These are phyloP conservation scores for Harlomillsia oculata DNA, from an alignment of 1,140 invertebrate species.

Conservation along the genomic window DNA sequence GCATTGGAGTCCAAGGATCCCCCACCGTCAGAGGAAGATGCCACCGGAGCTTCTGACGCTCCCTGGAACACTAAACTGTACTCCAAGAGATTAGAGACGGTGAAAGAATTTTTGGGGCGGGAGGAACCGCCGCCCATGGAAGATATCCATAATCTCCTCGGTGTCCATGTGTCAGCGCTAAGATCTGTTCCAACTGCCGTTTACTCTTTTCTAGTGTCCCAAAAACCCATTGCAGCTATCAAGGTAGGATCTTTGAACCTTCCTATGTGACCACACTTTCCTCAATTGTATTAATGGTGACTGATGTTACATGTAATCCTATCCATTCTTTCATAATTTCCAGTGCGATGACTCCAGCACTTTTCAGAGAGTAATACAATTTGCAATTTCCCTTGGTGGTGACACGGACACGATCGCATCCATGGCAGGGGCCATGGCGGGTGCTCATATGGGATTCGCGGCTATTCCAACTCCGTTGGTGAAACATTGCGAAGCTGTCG, in stretches of 20 bases:
- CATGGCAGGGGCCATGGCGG: conserved; percentile 57
- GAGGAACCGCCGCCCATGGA: conserved; percentile 40
- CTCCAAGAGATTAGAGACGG: conserved; percentile 43
- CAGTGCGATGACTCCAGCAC: conserved; percentile 47
- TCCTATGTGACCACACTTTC: no score
- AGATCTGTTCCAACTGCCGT: conserved; percentile 67
- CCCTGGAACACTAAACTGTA: conserved; percentile 40
- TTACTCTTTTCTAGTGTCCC: conserved; percentile 58
- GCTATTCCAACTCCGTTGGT: conserved; percentile 49
- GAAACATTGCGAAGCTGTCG: conserved; percentile 53
- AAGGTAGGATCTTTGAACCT: conserved; percentile 44
- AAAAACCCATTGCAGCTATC: conserved; percentile 48
- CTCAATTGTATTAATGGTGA: no score
- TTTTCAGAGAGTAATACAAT: conserved; percentile 56
- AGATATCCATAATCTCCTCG: conserved; percentile 50
- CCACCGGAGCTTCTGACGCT: conserved; percentile 31
- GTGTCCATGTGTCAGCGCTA: conserved; percentile 54
- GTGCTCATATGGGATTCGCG: conserved; percentile 59
- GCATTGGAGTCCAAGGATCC: conserved; percentile 48
- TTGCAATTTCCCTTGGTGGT: conserved; percentile 62
- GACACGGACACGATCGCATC: conserved; percentile 57
- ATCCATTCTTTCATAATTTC: conserved; percentile 7
- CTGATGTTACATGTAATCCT: no score
- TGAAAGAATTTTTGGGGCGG: conserved; percentile 44
- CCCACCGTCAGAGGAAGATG: conserved; percentile 6